Conservation (phyloP, 2,113 vertebrate species). For the Eubucco bourcierii region DNA sequence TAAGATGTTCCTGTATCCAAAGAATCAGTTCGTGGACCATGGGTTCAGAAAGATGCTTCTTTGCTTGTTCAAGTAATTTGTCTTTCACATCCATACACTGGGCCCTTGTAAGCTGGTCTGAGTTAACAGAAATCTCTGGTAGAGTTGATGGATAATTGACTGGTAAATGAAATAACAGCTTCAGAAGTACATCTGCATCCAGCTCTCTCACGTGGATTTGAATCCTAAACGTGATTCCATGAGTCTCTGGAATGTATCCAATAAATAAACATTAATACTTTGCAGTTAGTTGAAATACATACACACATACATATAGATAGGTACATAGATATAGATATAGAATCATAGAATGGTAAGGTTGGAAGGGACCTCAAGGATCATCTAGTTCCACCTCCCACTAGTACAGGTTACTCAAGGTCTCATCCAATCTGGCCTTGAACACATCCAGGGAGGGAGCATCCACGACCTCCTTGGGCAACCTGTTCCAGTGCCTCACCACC, state of each 20-base stretch:
- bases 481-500: no score
- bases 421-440: no score
- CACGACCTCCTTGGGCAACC: no score
- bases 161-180: constrained; percentile 81
- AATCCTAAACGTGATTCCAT: constrained; percentile 80
- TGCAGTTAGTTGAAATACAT: not conserved
- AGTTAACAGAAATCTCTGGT: constrained; percentile 81
- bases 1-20: constrained; percentile 81
- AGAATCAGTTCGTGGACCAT: constrained; percentile 84
- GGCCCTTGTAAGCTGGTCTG: constrained; percentile 77
- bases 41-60: constrained; percentile 74
- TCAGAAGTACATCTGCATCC: constrained; percentile 68
- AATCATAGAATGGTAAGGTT: no score
- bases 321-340: no score
- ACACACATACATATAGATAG: not conserved
- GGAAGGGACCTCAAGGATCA: no score
- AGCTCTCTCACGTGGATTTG: constrained; percentile 70
- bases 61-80: constrained; percentile 76
- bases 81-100: constrained; percentile 75
- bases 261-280: constrained; percentile 54
- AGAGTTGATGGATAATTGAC: constrained; percentile 75
- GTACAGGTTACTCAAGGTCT: no score
- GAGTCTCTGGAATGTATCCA: constrained; percentile 73
- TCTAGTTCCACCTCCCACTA: no score
- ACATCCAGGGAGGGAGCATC: no score